Percentiles rank a stretch among this genome's conserved stretches.
Evolutionary conservation across 1,140 invertebrate genomes (phyloP).

Genomic region (Aphidius gifuensis): DNA sequence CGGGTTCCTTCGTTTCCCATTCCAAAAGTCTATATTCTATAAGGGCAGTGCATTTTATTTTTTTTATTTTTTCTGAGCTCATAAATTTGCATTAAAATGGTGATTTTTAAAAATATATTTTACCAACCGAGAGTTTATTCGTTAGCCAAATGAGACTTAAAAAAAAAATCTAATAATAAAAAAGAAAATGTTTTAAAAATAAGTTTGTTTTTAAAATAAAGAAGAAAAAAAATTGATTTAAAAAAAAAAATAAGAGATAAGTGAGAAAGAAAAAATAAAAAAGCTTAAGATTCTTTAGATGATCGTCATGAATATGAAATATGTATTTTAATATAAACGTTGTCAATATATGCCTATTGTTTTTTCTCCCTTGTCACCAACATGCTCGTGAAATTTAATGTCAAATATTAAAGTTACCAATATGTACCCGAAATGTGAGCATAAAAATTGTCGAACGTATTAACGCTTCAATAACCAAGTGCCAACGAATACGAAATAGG

Average conservation of each 20-base stretch:
- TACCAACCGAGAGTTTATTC: too few relatives aligned
- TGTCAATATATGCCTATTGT: slow-evolving; percentile 20
- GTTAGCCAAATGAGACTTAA: too few relatives aligned
- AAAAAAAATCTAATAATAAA: neutral
- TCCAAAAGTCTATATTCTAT: neutral
- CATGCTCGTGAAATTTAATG: slow-evolving; percentile 36
- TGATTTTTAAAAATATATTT: slow-evolving; percentile 39
- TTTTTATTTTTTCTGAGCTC: slow-evolving; percentile 22
- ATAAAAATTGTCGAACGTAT: slow-evolving; percentile 43
- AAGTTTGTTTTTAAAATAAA: slow-evolving; percentile 7
- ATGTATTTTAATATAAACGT: slow-evolving; percentile 43
- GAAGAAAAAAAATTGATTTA: neutral
- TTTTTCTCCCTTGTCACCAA: slow-evolving; percentile 12
- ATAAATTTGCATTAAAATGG: slow-evolving; percentile 44
- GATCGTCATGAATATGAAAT: slow-evolving; percentile 35
- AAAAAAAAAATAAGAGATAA: slow-evolving; percentile 16
- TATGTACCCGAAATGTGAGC: slow-evolving; percentile 30
- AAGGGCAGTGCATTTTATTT: neutral
- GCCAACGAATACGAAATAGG: too few relatives aligned
- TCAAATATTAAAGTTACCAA: slow-evolving; percentile 40
- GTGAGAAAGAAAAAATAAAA: slow-evolving; percentile 6
- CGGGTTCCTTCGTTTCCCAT: neutral
- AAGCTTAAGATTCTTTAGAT: slow-evolving; percentile 10
- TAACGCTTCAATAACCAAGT: slow-evolving; percentile 28
- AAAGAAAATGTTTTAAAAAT: slow-evolving; percentile 10